Conservation (phyloP, 1,140 invertebrate genomes). For the Pseudomyrmex flavicornis region DNA sequence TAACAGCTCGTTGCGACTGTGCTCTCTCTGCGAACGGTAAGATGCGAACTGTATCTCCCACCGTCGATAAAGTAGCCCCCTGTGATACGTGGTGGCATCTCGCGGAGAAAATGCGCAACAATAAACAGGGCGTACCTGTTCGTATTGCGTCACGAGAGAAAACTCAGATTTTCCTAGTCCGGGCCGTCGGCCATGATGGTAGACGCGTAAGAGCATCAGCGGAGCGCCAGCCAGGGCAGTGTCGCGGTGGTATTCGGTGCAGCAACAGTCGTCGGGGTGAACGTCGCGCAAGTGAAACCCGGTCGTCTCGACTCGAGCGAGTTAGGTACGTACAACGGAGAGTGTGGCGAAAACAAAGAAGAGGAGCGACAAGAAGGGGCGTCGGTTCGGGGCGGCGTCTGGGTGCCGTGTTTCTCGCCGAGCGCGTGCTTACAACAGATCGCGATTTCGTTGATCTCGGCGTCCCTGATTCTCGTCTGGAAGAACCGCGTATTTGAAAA, state of each 20-base stretch:
- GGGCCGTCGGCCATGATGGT: conserved; percentile 69
- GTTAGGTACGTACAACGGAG: conserved; percentile 7
- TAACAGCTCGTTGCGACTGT: too few relatives aligned
- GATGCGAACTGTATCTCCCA: too few relatives aligned
- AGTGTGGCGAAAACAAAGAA: conserved; percentile 5
- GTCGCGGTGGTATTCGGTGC: conserved; percentile 32
- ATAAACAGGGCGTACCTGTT: conserved; percentile 65
- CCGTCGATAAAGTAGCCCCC: too few relatives aligned
- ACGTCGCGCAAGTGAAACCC: not conserved
- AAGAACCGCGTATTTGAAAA: conserved; percentile 69
- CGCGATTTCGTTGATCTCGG: not conserved
- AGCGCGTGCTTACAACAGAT: too few relatives aligned
- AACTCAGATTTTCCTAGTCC: conserved; percentile 69
- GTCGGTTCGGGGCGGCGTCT: conserved; percentile 37
- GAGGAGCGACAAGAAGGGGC: not conserved
- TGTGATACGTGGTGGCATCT: conserved; percentile 7
- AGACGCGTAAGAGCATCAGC: conserved; percentile 64
- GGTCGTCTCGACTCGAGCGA: not conserved
- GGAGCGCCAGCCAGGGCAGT: conserved; percentile 49
- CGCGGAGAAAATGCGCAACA: conserved; percentile 58
- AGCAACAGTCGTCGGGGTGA: not conserved
- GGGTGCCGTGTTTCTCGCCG: conserved; percentile 13
- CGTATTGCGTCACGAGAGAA: conserved; percentile 77
- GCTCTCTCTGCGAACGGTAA: too few relatives aligned
- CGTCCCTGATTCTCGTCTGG: not conserved